Evolutionary conservation across 2,888 invertebrate species (phyloP).

Genomic region (Cephus pygmeus): DNA sequence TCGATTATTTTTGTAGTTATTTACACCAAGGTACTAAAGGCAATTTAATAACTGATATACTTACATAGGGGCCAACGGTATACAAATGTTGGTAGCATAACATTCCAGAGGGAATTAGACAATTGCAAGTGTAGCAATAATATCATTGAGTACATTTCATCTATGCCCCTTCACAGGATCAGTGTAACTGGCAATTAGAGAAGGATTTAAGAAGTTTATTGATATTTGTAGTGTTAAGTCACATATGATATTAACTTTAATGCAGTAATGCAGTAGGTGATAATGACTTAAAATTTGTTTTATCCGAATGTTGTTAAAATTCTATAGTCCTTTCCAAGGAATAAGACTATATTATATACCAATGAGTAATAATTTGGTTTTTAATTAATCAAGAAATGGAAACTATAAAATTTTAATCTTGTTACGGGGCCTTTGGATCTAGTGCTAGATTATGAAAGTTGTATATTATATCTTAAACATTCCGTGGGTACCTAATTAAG

Average conservation of each 20-base stretch:
- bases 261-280: conserved; percentile 11
- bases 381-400: neutral
- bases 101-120: conserved; percentile 37
- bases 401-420: neutral
- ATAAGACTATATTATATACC: neutral
- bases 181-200: conserved; percentile 29
- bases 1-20: conserved; percentile 46
- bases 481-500: conserved; percentile 27
- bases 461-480: conserved; percentile 36
- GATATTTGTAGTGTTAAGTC: conserved; percentile 9
- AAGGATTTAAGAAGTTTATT: conserved; percentile 11
- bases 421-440: neutral
- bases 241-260: conserved; percentile 1
- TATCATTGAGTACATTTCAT: neutral
- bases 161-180: conserved; percentile 25
- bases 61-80: conserved; percentile 28
- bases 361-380: neutral
- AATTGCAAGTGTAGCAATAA: conserved; percentile 13
- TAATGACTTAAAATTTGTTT: conserved; percentile 4
- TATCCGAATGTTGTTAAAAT: neutral
- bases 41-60: conserved; percentile 11
- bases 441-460: conserved; percentile 26
- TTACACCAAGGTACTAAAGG: conserved; percentile 27
- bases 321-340: conserved; percentile 9
- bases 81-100: conserved; percentile 38